Percentiles rank a stretch among this genome's conserved stretches.
Evolutionary conservation across 2,113 vertebrate genomes (phyloP).

Genomic region (Hydropotes inermis): DNA sequence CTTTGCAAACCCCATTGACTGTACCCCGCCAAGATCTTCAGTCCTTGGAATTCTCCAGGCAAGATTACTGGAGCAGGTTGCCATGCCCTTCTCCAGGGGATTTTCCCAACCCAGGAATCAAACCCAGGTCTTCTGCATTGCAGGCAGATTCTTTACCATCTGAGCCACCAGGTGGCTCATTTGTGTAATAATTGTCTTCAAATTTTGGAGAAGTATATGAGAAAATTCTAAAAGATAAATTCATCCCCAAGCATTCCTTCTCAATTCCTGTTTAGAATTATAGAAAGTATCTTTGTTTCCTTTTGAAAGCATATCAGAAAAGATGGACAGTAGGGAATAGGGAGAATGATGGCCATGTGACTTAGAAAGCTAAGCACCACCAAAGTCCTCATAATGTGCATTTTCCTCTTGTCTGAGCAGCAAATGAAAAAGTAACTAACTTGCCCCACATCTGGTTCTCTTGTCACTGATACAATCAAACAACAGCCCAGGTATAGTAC

Average conservation of each 20-base stretch:
- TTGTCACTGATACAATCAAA: neutral
- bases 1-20: neutral
- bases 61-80: neutral
- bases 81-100: neutral
- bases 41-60: neutral
- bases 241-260: neutral
- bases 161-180: neutral
- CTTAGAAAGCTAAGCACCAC: neutral
- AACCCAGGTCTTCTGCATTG: neutral
- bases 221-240: conserved; percentile 28
- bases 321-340: neutral
- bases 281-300: neutral
- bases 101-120: neutral
- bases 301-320: neutral
- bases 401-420: neutral
- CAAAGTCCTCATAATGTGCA: neutral
- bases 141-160: neutral
- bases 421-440: neutral
- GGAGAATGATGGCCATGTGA: neutral
- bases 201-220: neutral
- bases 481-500: neutral
- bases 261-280: neutral
- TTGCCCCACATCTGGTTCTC: neutral
- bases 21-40: neutral
- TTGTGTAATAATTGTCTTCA: neutral